A percentile compares a stretch with the other conserved stretches of the same genome.
These are phyloP conservation scores for Triplophysa tibetana DNA, from an alignment of 2,113 vertebrate species.

Conservation along the genomic window DNA sequence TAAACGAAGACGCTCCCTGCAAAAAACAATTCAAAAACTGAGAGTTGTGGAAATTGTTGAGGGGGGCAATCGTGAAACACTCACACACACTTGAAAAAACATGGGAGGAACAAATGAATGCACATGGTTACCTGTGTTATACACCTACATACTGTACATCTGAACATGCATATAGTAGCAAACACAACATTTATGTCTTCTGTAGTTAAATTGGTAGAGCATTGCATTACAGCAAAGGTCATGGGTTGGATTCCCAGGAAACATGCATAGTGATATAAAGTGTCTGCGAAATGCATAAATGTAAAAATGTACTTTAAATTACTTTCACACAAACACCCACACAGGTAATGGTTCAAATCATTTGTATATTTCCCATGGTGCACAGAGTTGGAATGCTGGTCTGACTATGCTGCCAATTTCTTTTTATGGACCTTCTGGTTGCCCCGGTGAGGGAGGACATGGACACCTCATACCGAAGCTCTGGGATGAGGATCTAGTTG, in stretches of 20 bases:
- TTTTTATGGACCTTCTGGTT: slow-evolving; percentile 36
- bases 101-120: slow-evolving; percentile 22
- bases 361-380: slow-evolving; percentile 22
- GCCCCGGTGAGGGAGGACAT: neutral
- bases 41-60: slow-evolving; percentile 44
- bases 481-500: neutral
- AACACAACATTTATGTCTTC: neutral
- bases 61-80: slow-evolving; percentile 25
- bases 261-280: no score
- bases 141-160: slow-evolving; percentile 9
- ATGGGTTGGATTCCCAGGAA: no score
- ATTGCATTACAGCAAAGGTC: no score
- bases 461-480: slow-evolving; percentile 14
- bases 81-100: slow-evolving; percentile 29
- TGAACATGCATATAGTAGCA: neutral
- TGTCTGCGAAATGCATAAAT: no score
- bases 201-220: no score
- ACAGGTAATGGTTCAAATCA: neutral
- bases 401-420: slow-evolving; percentile 11
- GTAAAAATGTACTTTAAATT: neutral
- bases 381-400: slow-evolving; percentile 11
- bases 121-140: neutral
- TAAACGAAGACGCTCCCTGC: slow-evolving; percentile 56
- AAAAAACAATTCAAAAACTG: slow-evolving; percentile 56
- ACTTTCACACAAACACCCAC: neutral